Base-by-base conservation (phyloP, 2,113 vertebrate genomes). In the Ciconia maguari region DNA sequence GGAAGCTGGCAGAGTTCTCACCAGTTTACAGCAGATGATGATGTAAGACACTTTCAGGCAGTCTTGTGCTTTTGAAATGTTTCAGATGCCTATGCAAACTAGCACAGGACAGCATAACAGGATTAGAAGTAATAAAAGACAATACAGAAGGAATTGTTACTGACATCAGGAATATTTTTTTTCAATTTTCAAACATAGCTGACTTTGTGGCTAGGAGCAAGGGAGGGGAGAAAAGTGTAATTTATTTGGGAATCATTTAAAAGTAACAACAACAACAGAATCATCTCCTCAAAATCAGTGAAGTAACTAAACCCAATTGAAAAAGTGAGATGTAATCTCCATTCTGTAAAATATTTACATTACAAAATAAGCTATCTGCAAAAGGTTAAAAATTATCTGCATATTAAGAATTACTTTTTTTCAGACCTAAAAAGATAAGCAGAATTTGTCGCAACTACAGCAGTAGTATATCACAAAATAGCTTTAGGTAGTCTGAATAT, bases 371-470 rank as follows among this genome's bases (percentile, higher is more conserved):
- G 52, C 78, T 83, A 90, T 75, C 54, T 91, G 61, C 71, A 81
- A 61, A 65, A 49, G 34, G 61, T 94, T 94, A 92, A 93, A 64
- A 95, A 65, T 41, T 9, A 92, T 58, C 61, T 82, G 49, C 36
- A 91, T 32, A 34, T 87, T 90, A 97, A 85, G 11, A 95, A 49
- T 32, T 75, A 60, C 4, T 34, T 94, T 97, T 94, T 76, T 87
- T 51, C 49, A 57, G n/a, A 91, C 44, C 80, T 79, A 61, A 90
- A 72, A 58, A 36, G 36, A 58, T 46, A 5, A 46, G 79, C 52
- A 68, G 34, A 52, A 82, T 62, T 82, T 71, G 48, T 68, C 36
- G 84, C 58, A 87, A 60, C 83, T 90, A 91, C 46, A 88, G 34
- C 13, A 87, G 78, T 16, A 83, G 66, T 60, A 30, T 57, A 96